phyloP scores from a whole-genome alignment of 2,797 vertebrate species.

The Danio choprae region DNA sequence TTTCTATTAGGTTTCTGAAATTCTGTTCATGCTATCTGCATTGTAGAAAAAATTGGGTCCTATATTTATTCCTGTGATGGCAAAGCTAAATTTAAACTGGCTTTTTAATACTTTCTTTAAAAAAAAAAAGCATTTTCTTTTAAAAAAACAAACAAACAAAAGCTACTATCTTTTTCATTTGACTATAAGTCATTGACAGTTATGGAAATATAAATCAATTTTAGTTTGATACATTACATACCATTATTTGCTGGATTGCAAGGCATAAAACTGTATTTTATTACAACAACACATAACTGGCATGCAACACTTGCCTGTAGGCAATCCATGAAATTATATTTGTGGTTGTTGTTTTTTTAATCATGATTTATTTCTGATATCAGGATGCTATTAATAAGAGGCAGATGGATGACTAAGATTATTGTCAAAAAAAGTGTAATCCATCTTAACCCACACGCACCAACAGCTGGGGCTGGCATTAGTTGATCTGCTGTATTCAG shows the following conservation, averaged over 20 bases:
- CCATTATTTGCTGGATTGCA: not conserved
- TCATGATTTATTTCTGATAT: slow-evolving; percentile 21
- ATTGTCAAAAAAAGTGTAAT: slow-evolving; percentile 37
- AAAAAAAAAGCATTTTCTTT: too few species aligned
- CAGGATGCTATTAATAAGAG: slow-evolving; percentile 38
- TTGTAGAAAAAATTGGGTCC: too few species aligned
- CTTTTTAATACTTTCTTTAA: not conserved
- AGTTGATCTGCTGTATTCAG: slow-evolving; percentile 46
- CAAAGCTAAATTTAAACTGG: not conserved
- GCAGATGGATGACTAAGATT: slow-evolving; percentile 44
- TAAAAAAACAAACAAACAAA: not conserved
- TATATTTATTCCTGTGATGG: not conserved
- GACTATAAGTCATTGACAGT: not conserved
- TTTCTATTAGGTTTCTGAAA: too few species aligned
- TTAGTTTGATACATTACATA: not conserved
- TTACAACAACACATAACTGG: not conserved
- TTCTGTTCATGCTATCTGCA: too few species aligned
- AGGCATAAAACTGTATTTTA: not conserved
- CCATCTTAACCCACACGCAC: slow-evolving; percentile 40
- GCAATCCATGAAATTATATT: not conserved
- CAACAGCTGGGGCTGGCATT: slow-evolving; percentile 50
- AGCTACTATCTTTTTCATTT: not conserved
- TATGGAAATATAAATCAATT: not conserved
- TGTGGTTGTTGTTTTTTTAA: not conserved
- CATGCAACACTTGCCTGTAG: not conserved